phyloP scores from a whole-genome alignment of 2,113 vertebrate species.

The Sclerurus mexicanus region DNA sequence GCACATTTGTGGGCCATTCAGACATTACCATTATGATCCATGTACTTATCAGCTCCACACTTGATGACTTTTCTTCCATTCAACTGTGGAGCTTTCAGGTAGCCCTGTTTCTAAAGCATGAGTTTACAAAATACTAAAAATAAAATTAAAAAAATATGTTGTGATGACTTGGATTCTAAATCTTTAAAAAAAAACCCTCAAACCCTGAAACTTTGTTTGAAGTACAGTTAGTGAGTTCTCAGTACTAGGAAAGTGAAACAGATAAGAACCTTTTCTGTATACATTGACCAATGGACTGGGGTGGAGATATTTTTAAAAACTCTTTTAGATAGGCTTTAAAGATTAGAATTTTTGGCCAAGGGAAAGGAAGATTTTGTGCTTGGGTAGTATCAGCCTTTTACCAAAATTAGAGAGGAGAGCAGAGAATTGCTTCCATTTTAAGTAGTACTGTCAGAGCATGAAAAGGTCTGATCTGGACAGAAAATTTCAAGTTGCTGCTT shows the following conservation, averaged over 20 bases:
- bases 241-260: neutral
- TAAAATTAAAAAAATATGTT: neutral
- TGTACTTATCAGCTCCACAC: neutral
- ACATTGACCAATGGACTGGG: neutral
- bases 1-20: neutral
- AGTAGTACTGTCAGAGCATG: neutral
- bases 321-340: neutral
- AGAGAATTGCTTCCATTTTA: neutral
- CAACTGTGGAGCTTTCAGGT: neutral
- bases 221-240: neutral
- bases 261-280: neutral
- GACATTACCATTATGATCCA: neutral
- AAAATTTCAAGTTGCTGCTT: neutral
- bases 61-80: neutral
- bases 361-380: neutral
- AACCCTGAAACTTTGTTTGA: neutral
- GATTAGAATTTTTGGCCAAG: neutral
- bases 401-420: neutral
- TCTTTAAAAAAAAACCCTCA: neutral
- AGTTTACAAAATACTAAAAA: neutral
- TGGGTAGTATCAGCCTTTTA: neutral
- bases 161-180: neutral
- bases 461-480: neutral
- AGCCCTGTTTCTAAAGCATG: neutral
- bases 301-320: neutral